phyloP scores from a whole-genome alignment of 1,140 invertebrate genomes.

The Polypedilum vanderplanki region DNA sequence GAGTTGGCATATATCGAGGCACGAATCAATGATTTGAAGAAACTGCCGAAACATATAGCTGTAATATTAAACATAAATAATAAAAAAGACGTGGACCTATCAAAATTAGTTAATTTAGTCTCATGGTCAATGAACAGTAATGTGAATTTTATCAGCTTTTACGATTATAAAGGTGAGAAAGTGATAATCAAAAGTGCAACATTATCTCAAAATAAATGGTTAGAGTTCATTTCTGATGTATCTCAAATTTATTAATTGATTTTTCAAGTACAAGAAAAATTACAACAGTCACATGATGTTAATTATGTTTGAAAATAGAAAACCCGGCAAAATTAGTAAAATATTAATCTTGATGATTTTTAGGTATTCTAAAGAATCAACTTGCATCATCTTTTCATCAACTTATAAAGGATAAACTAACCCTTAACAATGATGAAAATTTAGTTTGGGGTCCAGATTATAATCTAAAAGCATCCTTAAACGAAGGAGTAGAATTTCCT shows the following conservation, averaged over 20 bases:
- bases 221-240: too few relatives aligned
- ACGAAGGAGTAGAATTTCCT: constrained; percentile 50
- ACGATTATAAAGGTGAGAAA: constrained; percentile 58
- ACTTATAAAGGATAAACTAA: constrained; percentile 47
- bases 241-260: too few relatives aligned
- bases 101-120: constrained; percentile 52
- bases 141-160: constrained; percentile 60
- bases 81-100: constrained; percentile 45
- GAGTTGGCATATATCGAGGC: background rate
- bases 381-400: constrained; percentile 50
- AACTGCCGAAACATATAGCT: constrained; percentile 47
- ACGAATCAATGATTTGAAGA: constrained; percentile 31
- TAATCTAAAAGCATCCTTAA: background rate
- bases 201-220: too few relatives aligned
- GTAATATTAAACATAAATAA: constrained; percentile 41
- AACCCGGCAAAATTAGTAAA: too few relatives aligned
- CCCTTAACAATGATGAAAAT: constrained; percentile 45
- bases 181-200: too few relatives aligned
- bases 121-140: constrained; percentile 57
- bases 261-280: too few relatives aligned
- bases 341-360: constrained; percentile 37
- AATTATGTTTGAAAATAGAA: background rate
- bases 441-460: constrained; percentile 10
- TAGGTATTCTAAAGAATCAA: constrained; percentile 52
- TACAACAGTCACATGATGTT: constrained; percentile 32